Evolutionary conservation across 2,888 invertebrate species (phyloP).

Genomic region (Hemistola chrysoprasaria): DNA sequence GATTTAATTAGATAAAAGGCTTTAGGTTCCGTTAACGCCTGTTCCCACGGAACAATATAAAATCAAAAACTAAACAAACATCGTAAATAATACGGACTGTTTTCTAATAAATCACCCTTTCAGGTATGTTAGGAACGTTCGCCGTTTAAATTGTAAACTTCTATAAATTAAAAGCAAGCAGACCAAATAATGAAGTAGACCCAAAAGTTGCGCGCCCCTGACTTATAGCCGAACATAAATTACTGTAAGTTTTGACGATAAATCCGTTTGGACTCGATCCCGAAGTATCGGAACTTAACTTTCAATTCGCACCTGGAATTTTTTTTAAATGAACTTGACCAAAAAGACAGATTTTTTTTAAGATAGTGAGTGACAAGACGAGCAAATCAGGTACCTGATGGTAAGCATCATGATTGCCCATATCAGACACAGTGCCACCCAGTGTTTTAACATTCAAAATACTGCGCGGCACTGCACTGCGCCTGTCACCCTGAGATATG

Average conservation of each 20-base stretch:
- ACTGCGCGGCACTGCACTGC: too few relatives aligned
- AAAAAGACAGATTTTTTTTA: too few relatives aligned
- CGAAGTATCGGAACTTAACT: constrained; percentile 12
- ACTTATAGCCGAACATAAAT: constrained; percentile 76
- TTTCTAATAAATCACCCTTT: constrained; percentile 26
- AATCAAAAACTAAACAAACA: constrained; percentile 25
- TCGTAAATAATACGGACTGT: constrained; percentile 18
- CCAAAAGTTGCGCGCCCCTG: constrained; percentile 60
- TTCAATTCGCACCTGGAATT: constrained; percentile 14
- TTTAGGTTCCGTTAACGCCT: constrained; percentile 2
- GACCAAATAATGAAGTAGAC: constrained; percentile 71
- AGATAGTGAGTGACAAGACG: too few relatives aligned
- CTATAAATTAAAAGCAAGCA: constrained; percentile 73
- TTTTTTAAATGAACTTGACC: too few relatives aligned
- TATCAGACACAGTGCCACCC: too few relatives aligned
- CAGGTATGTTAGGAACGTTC: constrained; percentile 26
- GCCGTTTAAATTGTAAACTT: constrained; percentile 58
- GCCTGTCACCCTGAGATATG: too few relatives aligned
- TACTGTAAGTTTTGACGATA: constrained; percentile 70
- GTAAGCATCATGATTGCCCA: too few relatives aligned
- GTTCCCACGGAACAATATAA: constrained; percentile 4
- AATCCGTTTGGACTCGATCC: constrained; percentile 45
- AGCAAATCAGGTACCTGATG: too few relatives aligned
- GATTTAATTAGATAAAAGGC: not conserved
- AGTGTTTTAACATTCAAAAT: too few relatives aligned